Base-by-base conservation (phyloP, 2,888 invertebrate genomes). In the Diplazon laetatorius region DNA sequence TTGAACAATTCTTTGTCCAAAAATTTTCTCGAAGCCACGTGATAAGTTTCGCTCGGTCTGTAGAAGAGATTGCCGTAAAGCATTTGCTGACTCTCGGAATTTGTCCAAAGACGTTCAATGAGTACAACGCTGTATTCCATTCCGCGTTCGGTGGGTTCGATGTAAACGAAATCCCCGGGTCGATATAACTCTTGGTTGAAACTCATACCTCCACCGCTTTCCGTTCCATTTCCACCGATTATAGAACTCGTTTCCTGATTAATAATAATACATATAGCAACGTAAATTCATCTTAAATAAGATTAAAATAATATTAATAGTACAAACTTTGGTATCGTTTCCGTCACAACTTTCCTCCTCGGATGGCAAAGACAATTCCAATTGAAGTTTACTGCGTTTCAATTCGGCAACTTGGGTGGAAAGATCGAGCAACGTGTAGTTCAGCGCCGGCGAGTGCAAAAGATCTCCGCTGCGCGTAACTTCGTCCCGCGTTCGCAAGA, bases 1-100 rank as follows among this genome's bases (percentile, higher is more conserved):
- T 98, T 97, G 91, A 99, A 99, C 57, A 99, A 96, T 90, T 99
- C 99, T 91, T 97, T 97, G 85, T 98, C 97, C 0, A 99, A 93
- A 91, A 99, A 99, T 91, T 98, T 98, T 84, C 99, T 94, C 0
- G 98, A 97, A 10, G 97, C 96, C 6, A 98, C 94, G 91, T 99
- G 99, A 92, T 95, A 99, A 0, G 99, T 99, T 91, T 99, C 99
- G 86, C 96, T 96, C 0, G 99, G 99, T 69, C 98, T 94, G 84
- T 93, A 95, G 90, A 97, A 99, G 87, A 97, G 95, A 87, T 96
- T 96, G n/a, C 97, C 98, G 86, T 97, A 96, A 85, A 98, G 93
- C 95, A 97, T 97, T 85, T 97, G 95, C 80, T 96, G 95, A 8
- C 96, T 95, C 55, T 95, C 95, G 16, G 93, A 93, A 87, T 96